A percentile compares a stretch with the other conserved stretches of the same genome.
Conservation (phyloP, 1,140 invertebrate genomes). For the Ericerus pela region DNA sequence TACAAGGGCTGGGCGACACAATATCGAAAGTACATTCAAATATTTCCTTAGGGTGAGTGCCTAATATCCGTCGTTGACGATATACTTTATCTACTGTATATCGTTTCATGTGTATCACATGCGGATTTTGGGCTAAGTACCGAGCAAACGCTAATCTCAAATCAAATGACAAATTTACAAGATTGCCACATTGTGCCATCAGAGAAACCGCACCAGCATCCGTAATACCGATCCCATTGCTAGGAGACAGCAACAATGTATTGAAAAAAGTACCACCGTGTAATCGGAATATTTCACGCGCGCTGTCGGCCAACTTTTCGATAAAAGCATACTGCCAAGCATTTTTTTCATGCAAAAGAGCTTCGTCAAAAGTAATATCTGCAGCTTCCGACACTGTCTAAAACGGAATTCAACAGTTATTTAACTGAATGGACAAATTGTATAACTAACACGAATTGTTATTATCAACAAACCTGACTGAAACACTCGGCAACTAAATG, state of each 20-base stretch:
- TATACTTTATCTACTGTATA: slow-evolving; percentile 77
- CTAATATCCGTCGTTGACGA: slow-evolving; percentile 62
- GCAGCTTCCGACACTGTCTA: slow-evolving; percentile 43
- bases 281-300: slow-evolving; percentile 48
- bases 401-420: slow-evolving; percentile 14
- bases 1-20: slow-evolving; percentile 52
- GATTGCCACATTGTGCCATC: slow-evolving; percentile 52
- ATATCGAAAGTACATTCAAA: slow-evolving; percentile 90
- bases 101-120: slow-evolving; percentile 57
- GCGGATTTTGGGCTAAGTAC: slow-evolving; percentile 62
- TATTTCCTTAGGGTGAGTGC: slow-evolving; percentile 74
- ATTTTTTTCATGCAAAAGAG: slow-evolving; percentile 33
- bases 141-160: slow-evolving; percentile 57
- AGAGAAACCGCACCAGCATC: slow-evolving; percentile 52
- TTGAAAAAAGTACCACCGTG: slow-evolving; percentile 60
- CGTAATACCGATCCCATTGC: slow-evolving; percentile 37
- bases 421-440: neutral
- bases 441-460: too few relatives aligned
- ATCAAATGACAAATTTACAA: slow-evolving; percentile 28
- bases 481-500: slow-evolving; percentile 55
- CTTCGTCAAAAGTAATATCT: slow-evolving; percentile 61
- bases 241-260: slow-evolving; percentile 63
- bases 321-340: slow-evolving; percentile 16
- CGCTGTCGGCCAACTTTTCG: slow-evolving; percentile 29
- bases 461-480: slow-evolving; percentile 34